Percentiles rank a stretch among this genome's conserved stretches.
phyloP scores from a whole-genome alignment of 1,140 invertebrate species.

The Magallana gigas region DNA sequence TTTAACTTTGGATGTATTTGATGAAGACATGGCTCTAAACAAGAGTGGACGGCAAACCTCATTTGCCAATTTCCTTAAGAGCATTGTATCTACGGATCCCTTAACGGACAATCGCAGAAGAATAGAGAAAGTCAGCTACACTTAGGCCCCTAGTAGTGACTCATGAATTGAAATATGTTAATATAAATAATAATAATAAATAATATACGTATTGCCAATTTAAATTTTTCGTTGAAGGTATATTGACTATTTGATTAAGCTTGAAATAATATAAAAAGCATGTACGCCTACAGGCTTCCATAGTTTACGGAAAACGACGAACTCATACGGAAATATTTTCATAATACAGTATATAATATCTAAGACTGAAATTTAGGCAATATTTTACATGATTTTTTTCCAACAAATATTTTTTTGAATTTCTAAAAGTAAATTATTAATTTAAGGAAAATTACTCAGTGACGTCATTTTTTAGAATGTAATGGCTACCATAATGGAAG shows the following conservation, averaged over 20 bases:
- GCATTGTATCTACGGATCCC: not conserved
- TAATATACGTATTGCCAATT: too few species aligned
- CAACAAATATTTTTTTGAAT: too few species aligned
- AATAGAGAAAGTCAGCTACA: not conserved
- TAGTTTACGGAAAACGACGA: not conserved
- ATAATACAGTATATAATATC: too few species aligned
- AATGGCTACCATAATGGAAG: slow-evolving; percentile 18
- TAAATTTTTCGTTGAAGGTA: too few species aligned
- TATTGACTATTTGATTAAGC: too few species aligned
- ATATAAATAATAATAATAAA: not conserved
- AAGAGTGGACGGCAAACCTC: not conserved
- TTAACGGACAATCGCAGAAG: not conserved
- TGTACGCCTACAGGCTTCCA: not conserved
- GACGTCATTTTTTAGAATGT: not conserved
- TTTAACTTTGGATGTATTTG: not conserved
- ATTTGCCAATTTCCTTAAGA: not conserved
- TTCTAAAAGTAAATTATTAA: too few species aligned
- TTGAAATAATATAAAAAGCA: too few species aligned
- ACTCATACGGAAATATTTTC: not conserved
- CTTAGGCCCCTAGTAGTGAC: not conserved
- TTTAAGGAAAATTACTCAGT: not conserved
- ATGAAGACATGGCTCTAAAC: not conserved
- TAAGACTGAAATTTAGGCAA: too few species aligned
- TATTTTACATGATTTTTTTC: too few species aligned
- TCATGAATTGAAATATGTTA: not conserved